Evolutionary conservation across 2,888 invertebrate species (phyloP), one percentile per base, ranked within the genome.

Genomic region (Acronicta alni): DNA sequence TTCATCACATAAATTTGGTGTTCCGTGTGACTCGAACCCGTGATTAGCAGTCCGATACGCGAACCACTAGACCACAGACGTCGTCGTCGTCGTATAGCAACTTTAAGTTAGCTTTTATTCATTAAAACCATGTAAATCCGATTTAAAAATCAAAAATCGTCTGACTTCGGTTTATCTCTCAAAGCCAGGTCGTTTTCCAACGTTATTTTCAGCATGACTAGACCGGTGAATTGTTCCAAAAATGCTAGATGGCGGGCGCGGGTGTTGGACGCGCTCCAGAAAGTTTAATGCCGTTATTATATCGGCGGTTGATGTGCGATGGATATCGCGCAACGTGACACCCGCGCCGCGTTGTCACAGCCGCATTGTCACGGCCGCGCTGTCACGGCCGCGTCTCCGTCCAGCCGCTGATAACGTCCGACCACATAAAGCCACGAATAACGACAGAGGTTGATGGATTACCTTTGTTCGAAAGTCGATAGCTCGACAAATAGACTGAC

Each of bases 221-320:
- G 38, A 41, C 15, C 3, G 35, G 47, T 16, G 55, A 47, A 57
- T 61, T 64, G 58, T 65, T 59, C 39, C 68, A 61, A 62, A 61
- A 59, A 46, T 54, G 46, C 55, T 17, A 38, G 38, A 1, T 8
- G 14, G 18, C 10, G 18, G 35, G 43, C 16, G 44, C 45, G 48
- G 20, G 44, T 32, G 39, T 68, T 85, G 85, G 85, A 80, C 54
- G 44, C 41, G 57, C 51, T 76, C 84, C 86, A 84, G 80, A 57
- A 70, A 73, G 62, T 80, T 75, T 77, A 79, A 79, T 79, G 67
- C 67, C 71, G 60, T 75, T 80, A 81, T 82, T 81, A 82, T 79
- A 77, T 74, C 74, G 72, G 60, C 59, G 38, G 60, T 48, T 42
- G 41, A 45, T 15, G 52, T 61, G 44, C 53, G 64, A 60, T 57